These are phyloP conservation scores for Epirrita christyi DNA, from an alignment of 2,888 invertebrate genomes.

Conservation along the genomic window DNA sequence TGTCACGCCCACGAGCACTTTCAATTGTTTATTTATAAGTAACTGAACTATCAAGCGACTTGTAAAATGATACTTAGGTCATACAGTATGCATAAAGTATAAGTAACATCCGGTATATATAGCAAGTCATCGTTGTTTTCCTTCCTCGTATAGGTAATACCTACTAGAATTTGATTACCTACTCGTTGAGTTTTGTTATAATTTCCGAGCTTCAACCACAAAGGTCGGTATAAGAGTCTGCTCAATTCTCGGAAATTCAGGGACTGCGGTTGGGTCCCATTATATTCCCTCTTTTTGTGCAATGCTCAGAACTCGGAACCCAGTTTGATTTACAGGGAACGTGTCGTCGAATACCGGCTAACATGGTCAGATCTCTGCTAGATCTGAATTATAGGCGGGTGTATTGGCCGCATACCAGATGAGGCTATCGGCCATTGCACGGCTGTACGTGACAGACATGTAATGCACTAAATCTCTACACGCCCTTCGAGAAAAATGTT, in stretches of 20 bases:
- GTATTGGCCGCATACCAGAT: slow-evolving; percentile 67
- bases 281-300: slow-evolving; percentile 25
- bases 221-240: too few relatives aligned
- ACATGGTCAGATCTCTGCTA: slow-evolving; percentile 59
- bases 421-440: slow-evolving; percentile 67
- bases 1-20: slow-evolving; percentile 45
- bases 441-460: slow-evolving; percentile 63
- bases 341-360: slow-evolving; percentile 53
- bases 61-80: not conserved
- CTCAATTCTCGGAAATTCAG: slow-evolving; percentile 16
- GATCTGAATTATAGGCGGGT: slow-evolving; percentile 64
- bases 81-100: not conserved
- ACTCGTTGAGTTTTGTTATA: too few relatives aligned
- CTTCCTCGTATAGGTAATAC: not conserved
- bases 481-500: slow-evolving; percentile 51
- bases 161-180: too few relatives aligned
- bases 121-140: slow-evolving; percentile 8
- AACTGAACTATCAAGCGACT: slow-evolving; percentile 30
- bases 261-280: slow-evolving; percentile 8
- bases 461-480: slow-evolving; percentile 60
- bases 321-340: slow-evolving; percentile 54
- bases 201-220: too few relatives aligned
- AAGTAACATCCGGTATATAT: slow-evolving; percentile 19
- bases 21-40: slow-evolving; percentile 51
- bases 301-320: slow-evolving; percentile 39